Percentiles rank a stretch among this genome's conserved stretches.
These are phyloP conservation scores for Elgaria multicarinata DNA, from an alignment of 2,113 vertebrate species.

Conservation along the genomic window DNA sequence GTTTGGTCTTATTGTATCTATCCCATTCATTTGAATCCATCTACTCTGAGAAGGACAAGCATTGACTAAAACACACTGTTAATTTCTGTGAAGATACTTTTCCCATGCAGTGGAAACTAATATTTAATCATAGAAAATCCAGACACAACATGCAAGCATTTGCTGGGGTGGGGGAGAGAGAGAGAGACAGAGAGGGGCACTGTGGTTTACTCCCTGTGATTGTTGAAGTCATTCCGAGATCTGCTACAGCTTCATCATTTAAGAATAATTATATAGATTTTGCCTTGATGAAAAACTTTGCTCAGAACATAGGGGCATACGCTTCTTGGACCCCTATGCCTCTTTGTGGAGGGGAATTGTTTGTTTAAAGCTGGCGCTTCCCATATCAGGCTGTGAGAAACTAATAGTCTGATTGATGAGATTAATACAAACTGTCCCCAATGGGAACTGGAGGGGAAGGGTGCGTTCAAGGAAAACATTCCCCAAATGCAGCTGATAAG, in stretches of 20 bases:
- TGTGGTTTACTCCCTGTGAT: background rate
- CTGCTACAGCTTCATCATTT: background rate
- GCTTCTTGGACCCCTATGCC: background rate
- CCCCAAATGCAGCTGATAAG: background rate
- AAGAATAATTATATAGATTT: background rate
- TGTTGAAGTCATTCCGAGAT: background rate
- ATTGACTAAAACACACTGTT: too few species aligned
- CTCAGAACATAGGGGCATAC: background rate
- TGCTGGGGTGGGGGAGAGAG: too few species aligned
- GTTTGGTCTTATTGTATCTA: too few species aligned
- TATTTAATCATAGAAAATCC: too few species aligned
- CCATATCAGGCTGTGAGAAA: background rate
- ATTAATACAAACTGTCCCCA: background rate
- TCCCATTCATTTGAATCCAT: too few species aligned
- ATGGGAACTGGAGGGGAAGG: background rate
- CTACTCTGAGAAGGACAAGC: too few species aligned
- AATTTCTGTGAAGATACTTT: too few species aligned
- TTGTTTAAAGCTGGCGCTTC: background rate
- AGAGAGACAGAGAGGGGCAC: too few species aligned
- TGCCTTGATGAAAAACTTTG: background rate
- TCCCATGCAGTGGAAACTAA: too few species aligned
- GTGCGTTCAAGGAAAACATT: background rate
- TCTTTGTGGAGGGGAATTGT: too few species aligned
- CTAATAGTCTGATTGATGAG: background rate
- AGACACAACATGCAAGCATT: too few species aligned